phyloP scores from a whole-genome alignment of 2,113 vertebrate species.

The Syngnathus typhle region DNA sequence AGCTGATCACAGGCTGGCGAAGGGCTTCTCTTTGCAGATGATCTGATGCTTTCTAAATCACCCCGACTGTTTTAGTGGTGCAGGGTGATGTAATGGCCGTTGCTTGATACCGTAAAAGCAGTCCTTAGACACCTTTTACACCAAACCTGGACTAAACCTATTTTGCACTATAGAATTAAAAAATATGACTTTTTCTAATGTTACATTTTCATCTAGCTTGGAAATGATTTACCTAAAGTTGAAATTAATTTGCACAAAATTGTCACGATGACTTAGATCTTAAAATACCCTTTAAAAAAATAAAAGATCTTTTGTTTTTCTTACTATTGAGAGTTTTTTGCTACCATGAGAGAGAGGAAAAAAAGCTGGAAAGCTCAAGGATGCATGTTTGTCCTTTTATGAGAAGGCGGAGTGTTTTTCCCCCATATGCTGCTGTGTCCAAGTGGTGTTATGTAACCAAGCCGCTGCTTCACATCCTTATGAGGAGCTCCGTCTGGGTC shows the following conservation, averaged over 20 bases:
- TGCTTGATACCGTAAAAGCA: background rate
- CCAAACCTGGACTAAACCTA: background rate
- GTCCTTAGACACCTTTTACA: background rate
- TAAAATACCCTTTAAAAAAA: too few species aligned
- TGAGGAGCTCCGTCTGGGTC: constrained; percentile 29
- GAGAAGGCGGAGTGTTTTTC: constrained; percentile 51
- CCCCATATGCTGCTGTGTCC: constrained; percentile 41
- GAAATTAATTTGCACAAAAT: too few species aligned
- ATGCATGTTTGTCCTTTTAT: constrained; percentile 24
- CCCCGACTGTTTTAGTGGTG: constrained; percentile 8
- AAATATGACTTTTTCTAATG: too few species aligned
- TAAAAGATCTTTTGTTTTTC: too few species aligned
- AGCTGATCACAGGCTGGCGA: constrained; percentile 40
- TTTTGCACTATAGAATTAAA: background rate
- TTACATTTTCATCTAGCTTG: too few species aligned
- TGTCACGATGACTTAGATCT: too few species aligned
- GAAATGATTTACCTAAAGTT: too few species aligned
- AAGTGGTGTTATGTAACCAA: constrained; percentile 47
- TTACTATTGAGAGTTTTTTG: background rate
- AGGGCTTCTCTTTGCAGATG: constrained; percentile 27
- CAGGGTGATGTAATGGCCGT: constrained; percentile 5
- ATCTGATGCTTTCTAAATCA: constrained; percentile 41
- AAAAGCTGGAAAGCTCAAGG: constrained; percentile 25
- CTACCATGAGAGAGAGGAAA: background rate
- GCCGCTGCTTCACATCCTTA: constrained; percentile 36